Conservation (phyloP, 2,113 vertebrate species). For the Pseudonaja textilis region DNA sequence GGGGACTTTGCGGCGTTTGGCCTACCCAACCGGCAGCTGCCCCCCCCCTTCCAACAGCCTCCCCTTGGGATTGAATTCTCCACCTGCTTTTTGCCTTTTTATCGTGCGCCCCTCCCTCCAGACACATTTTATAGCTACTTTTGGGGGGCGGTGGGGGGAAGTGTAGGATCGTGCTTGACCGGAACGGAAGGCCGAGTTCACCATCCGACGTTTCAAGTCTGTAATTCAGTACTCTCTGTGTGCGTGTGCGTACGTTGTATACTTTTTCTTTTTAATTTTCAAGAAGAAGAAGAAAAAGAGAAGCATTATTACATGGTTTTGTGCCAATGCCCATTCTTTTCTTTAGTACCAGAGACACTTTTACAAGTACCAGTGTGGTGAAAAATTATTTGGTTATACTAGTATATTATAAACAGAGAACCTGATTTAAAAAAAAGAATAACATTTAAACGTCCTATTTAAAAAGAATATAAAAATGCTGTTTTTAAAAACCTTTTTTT, state of each 20-base stretch:
- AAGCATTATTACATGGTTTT: slow-evolving; percentile 55
- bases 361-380: slow-evolving; percentile 65
- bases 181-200: slow-evolving; percentile 57
- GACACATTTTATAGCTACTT: slow-evolving; percentile 11
- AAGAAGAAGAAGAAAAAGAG: too few relatives aligned
- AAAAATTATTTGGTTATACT: slow-evolving; percentile 62
- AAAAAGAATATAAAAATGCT: slow-evolving; percentile 48
- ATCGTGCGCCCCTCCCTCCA: slow-evolving; percentile 29
- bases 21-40: slow-evolving; percentile 35
- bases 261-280: slow-evolving; percentile 22
- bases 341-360: slow-evolving; percentile 69
- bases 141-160: fast-evolving
- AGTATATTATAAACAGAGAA: slow-evolving; percentile 74
- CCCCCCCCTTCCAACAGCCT: neutral
- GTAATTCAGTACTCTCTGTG: slow-evolving; percentile 54
- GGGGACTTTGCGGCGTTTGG: slow-evolving; percentile 34
- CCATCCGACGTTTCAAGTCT: slow-evolving; percentile 66
- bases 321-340: slow-evolving; percentile 69
- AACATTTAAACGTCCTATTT: slow-evolving; percentile 70
- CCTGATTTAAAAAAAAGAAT: slow-evolving; percentile 59
- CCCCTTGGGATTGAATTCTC: slow-evolving; percentile 33
- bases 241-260: neutral
- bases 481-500: slow-evolving; percentile 57
- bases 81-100: slow-evolving; percentile 52
- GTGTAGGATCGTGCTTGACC: slow-evolving; percentile 53